phyloP scores from a whole-genome alignment of 2,888 invertebrate species.

The Odontomyia ornata region DNA sequence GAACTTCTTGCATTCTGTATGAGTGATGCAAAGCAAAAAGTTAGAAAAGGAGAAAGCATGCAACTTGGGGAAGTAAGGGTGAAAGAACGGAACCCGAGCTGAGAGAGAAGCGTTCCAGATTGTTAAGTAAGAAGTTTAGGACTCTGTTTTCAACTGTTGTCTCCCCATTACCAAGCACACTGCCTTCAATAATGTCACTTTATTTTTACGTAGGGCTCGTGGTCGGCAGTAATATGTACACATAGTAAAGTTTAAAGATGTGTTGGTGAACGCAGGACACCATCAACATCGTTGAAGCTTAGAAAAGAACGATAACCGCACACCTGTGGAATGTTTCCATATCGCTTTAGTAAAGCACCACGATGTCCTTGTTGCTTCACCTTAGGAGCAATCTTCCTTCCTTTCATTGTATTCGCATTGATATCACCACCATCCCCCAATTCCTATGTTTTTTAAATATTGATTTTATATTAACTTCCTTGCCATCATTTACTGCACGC shows the following conservation, averaged over 20 bases:
- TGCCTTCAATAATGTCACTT: no score
- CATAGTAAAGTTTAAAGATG: not conserved
- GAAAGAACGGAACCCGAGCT: no score
- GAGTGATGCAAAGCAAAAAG: not conserved
- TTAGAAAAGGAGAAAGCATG: slow-evolving; percentile 1
- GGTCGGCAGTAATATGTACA: no score
- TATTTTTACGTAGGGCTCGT: no score
- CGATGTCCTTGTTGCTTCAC: slow-evolving; percentile 21
- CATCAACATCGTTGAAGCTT: not conserved
- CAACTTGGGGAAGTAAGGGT: not conserved
- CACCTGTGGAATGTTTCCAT: slow-evolving; percentile 40
- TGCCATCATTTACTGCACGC: slow-evolving; percentile 14
- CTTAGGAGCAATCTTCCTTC: not conserved
- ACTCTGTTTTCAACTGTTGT: no score
- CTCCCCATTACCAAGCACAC: no score
- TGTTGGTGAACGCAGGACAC: slow-evolving; percentile 6
- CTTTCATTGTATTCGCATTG: not conserved
- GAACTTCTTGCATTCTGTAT: not conserved
- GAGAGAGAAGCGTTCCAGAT: no score
- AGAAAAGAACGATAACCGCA: slow-evolving; percentile 27
- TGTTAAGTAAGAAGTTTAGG: no score
- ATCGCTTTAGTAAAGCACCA: not conserved
- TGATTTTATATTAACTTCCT: slow-evolving; percentile 40
- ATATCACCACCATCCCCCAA: not conserved
- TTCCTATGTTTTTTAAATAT: slow-evolving; percentile 21